phyloP scores from a whole-genome alignment of 1,140 invertebrate genomes.

The Pollicipes pollicipes region DNA sequence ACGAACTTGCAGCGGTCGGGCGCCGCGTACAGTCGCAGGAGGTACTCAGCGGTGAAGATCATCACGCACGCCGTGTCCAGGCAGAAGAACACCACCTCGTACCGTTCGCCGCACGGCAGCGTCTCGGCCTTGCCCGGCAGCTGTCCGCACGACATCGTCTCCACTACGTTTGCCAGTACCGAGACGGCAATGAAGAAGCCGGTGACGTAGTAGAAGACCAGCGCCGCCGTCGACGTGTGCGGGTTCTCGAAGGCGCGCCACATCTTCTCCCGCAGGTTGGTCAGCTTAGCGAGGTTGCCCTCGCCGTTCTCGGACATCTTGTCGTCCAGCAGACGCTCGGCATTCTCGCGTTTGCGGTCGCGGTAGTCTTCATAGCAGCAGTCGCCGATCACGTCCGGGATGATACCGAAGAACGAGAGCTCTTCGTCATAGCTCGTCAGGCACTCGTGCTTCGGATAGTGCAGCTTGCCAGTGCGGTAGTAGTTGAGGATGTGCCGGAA shows the following conservation, averaged over 20 bases:
- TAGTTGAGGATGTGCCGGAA: too few species aligned
- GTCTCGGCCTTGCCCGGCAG: slow-evolving; percentile 53
- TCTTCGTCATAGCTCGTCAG: slow-evolving; percentile 98
- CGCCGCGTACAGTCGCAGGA: slow-evolving; percentile 88
- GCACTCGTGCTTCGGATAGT: too few species aligned
- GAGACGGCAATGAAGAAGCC: slow-evolving; percentile 99
- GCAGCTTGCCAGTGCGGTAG: too few species aligned
- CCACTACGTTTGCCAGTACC: slow-evolving; percentile 96
- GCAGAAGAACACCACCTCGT: slow-evolving; percentile 96
- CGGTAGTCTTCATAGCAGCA: too few species aligned
- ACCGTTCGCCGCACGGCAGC: slow-evolving; percentile 86
- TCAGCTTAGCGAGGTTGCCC: not conserved
- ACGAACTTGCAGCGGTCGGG: slow-evolving; percentile 96
- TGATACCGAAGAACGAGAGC: slow-evolving; percentile 94
- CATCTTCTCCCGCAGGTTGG: too few species aligned
- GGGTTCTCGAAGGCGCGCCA: slow-evolving; percentile 99
- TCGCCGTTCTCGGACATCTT: not conserved
- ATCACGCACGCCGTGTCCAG: too few species aligned
- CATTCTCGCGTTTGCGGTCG: slow-evolving; percentile 61
- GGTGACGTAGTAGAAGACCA: slow-evolving; percentile 99
- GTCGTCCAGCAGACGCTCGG: too few species aligned
- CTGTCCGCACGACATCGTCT: slow-evolving; percentile 84
- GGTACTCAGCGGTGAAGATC: too few species aligned
- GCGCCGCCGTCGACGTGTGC: slow-evolving; percentile 88
- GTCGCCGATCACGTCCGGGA: slow-evolving; percentile 97